phyloP scores from a whole-genome alignment of 2,797 vertebrate genomes.

The Acrocephalus scirpaceus region DNA sequence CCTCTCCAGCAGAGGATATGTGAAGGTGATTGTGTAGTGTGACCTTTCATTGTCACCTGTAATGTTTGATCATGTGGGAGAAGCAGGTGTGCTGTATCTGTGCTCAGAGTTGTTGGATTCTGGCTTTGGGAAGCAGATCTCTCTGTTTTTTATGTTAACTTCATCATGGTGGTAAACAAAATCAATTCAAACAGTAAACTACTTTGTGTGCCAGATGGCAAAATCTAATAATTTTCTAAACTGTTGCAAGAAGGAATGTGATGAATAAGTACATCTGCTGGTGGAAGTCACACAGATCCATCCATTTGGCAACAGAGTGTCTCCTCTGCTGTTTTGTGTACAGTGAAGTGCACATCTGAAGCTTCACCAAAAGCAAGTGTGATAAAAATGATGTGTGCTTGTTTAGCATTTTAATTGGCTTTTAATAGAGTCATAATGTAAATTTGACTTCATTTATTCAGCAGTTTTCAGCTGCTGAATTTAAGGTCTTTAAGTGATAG shows the following conservation, averaged over 20 bases:
- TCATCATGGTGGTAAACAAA: conserved; percentile 48
- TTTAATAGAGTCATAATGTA: conserved; percentile 17
- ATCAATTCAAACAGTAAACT: conserved; percentile 49
- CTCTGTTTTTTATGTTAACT: conserved; percentile 26
- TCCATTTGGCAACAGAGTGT: conserved; percentile 39
- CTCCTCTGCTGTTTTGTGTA: conserved; percentile 28
- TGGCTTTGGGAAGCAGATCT: neutral
- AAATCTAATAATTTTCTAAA: conserved; percentile 62
- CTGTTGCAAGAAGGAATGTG: conserved; percentile 44
- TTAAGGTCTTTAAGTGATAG: conserved; percentile 17
- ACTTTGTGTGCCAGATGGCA: conserved; percentile 55
- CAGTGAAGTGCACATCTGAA: conserved; percentile 47
- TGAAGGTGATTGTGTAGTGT: neutral
- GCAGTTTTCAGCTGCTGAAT: conserved; percentile 17
- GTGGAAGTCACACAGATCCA: conserved; percentile 36
- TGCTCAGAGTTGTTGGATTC: neutral
- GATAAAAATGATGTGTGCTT: neutral
- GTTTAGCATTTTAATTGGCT: conserved; percentile 59
- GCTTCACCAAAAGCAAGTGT: conserved; percentile 4
- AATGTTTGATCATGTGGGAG: neutral
- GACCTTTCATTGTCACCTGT: neutral
- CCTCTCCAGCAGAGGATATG: neutral
- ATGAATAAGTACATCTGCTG: conserved; percentile 66
- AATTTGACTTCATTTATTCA: conserved; percentile 34
- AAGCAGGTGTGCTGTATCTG: neutral